A percentile compares a stretch with the other conserved stretches of the same genome.
These are phyloP conservation scores for Leptopilina boulardi DNA, from an alignment of 1,140 invertebrate genomes.

Conservation along the genomic window DNA sequence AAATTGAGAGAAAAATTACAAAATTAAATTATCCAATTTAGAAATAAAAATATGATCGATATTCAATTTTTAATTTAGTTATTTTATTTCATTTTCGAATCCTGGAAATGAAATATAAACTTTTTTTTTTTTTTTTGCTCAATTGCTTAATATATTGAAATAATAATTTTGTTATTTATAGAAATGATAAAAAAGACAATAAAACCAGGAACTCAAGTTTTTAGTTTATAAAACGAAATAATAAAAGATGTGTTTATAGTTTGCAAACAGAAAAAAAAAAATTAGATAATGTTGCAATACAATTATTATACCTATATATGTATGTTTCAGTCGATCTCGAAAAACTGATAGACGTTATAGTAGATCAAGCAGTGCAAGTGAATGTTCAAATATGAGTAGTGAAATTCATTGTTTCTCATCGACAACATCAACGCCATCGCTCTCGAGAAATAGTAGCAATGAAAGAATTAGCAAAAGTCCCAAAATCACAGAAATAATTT, in stretches of 20 bases:
- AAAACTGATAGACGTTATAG: slow-evolving; percentile 69
- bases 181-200: slow-evolving; percentile 39
- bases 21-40: no score
- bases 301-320: no score
- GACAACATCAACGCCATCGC: slow-evolving; percentile 70
- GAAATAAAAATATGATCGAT: no score
- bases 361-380: slow-evolving; percentile 72
- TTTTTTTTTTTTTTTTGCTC: not conserved
- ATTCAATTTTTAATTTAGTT: no score
- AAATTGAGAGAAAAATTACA: not conserved
- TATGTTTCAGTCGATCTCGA: slow-evolving; percentile 67
- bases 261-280: not conserved
- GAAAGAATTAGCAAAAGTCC: slow-evolving; percentile 66
- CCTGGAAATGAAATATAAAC: not conserved
- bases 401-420: slow-evolving; percentile 73
- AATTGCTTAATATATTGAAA: not conserved
- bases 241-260: slow-evolving; percentile 25
- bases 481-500: slow-evolving; percentile 59
- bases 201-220: slow-evolving; percentile 9
- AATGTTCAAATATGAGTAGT: slow-evolving; percentile 73
- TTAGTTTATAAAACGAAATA: not conserved
- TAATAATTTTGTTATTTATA: slow-evolving; percentile 41
- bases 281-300: slow-evolving; percentile 15
- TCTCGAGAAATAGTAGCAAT: slow-evolving; percentile 72
- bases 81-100: no score